Evolutionary conservation across 30 jellyfish, hydroid and myxozoan genomes (phyloP).

Genomic region (Turritopsis rubra): DNA sequence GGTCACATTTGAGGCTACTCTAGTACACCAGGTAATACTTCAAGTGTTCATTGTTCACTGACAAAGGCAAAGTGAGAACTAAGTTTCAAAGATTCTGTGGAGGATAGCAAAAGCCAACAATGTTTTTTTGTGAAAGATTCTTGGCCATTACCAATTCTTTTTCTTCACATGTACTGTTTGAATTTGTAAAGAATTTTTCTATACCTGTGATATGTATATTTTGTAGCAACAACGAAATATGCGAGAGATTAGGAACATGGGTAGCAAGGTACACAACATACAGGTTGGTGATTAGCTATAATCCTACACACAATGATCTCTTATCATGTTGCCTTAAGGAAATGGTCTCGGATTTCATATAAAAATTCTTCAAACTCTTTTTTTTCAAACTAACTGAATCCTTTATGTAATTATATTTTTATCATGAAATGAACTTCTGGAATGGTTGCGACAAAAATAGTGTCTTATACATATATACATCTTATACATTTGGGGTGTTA

Average conservation of each 20-base stretch:
- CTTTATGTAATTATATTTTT: too few relatives aligned
- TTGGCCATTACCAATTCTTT: not conserved
- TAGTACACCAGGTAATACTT: constrained; percentile 87
- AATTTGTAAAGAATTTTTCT: not conserved
- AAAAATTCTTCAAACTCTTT: not conserved
- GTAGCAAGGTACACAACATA: constrained; percentile 79
- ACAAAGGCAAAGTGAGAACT: too few relatives aligned
- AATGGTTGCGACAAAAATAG: too few relatives aligned
- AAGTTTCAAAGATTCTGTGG: too few relatives aligned
- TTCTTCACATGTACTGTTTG: not conserved
- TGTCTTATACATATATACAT: too few relatives aligned
- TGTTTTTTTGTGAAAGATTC: not conserved
- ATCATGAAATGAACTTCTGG: too few relatives aligned
- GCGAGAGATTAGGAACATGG: constrained; percentile 93
- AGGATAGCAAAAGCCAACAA: not conserved
- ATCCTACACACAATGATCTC: too few relatives aligned
- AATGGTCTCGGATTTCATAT: not conserved
- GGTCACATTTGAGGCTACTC: constrained; percentile 94
- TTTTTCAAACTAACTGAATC: not conserved
- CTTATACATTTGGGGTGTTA: too few relatives aligned
- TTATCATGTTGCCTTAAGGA: not conserved
- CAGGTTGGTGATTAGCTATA: too few relatives aligned
- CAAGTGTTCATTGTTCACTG: not conserved
- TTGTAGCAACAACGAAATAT: constrained; percentile 95
- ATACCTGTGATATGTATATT: not conserved